phyloP scores from a whole-genome alignment of 2,113 vertebrate species.

The Tiliqua scincoides region DNA sequence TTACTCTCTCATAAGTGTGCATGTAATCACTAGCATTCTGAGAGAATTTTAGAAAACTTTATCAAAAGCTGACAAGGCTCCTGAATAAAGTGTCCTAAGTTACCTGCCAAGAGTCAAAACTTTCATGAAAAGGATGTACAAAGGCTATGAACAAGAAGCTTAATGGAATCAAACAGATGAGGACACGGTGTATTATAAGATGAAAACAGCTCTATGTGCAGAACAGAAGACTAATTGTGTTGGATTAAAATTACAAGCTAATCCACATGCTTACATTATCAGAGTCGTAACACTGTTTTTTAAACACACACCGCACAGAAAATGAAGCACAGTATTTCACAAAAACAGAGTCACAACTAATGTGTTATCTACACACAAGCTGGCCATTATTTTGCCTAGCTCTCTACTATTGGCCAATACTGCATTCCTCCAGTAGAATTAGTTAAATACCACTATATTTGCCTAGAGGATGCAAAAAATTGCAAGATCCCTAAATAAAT shows the following conservation, averaged over 20 bases:
- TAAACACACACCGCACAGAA: not conserved
- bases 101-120: conserved; percentile 7
- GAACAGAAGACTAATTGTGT: not conserved
- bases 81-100: not conserved
- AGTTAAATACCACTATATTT: not conserved
- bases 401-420: not conserved
- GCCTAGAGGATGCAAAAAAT: not conserved
- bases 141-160: not conserved
- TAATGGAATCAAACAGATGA: conserved; percentile 39
- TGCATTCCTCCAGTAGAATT: not conserved
- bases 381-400: not conserved
- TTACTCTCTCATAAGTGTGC: not conserved
- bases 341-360: not conserved
- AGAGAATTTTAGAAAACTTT: not conserved
- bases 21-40: not conserved
- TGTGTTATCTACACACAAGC: conserved; percentile 15
- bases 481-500: not conserved
- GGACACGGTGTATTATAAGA: conserved; percentile 32
- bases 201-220: not conserved
- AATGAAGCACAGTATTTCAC: not conserved
- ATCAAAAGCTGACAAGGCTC: not conserved
- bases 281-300: not conserved
- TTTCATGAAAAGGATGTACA: not conserved
- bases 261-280: not conserved
- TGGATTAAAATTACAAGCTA: not conserved